Conservation (phyloP, 2,888 invertebrate species). For the Graphium colonna region DNA sequence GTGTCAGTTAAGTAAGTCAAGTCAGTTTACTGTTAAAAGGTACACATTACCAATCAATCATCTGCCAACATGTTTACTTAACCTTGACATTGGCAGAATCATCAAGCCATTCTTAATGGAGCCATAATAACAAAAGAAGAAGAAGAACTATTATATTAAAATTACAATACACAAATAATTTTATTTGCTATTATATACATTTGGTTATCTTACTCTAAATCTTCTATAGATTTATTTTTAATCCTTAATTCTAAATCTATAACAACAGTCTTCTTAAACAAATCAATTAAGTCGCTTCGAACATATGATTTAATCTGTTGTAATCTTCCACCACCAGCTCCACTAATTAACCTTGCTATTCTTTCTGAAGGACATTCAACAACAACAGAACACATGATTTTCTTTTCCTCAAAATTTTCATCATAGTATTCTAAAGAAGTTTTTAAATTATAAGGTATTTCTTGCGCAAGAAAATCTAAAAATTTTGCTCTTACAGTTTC, state of each 20-base stretch:
- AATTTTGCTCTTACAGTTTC: slow-evolving; percentile 90
- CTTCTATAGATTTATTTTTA: slow-evolving; percentile 36
- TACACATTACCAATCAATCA: too few species aligned
- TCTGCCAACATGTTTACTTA: too few species aligned
- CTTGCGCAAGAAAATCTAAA: slow-evolving; percentile 89
- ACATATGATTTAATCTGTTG: slow-evolving; percentile 84
- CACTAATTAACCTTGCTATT: slow-evolving; percentile 83
- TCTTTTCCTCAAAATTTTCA: slow-evolving; percentile 70
- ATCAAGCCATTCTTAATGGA: too few species aligned
- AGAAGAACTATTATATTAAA: too few species aligned
- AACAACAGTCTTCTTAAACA: slow-evolving; percentile 82
- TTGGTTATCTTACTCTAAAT: slow-evolving; percentile 11
- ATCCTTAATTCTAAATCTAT: slow-evolving; percentile 53
- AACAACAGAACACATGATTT: slow-evolving; percentile 74
- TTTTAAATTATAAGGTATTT: slow-evolving; percentile 90
- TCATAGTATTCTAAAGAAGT: slow-evolving; percentile 84
- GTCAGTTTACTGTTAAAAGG: too few species aligned
- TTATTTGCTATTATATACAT: too few species aligned
- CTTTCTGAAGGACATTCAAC: slow-evolving; percentile 83
- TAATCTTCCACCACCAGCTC: slow-evolving; percentile 84
- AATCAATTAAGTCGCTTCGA: slow-evolving; percentile 82
- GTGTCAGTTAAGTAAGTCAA: too few species aligned
- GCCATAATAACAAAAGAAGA: too few species aligned
- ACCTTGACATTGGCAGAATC: too few species aligned
- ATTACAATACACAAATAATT: too few species aligned